A percentile compares a stretch with the other conserved stretches of the same genome.
These are phyloP conservation scores for Muraenolepis orangiensis DNA, from an alignment of 2,797 vertebrate species.

Conservation along the genomic window DNA sequence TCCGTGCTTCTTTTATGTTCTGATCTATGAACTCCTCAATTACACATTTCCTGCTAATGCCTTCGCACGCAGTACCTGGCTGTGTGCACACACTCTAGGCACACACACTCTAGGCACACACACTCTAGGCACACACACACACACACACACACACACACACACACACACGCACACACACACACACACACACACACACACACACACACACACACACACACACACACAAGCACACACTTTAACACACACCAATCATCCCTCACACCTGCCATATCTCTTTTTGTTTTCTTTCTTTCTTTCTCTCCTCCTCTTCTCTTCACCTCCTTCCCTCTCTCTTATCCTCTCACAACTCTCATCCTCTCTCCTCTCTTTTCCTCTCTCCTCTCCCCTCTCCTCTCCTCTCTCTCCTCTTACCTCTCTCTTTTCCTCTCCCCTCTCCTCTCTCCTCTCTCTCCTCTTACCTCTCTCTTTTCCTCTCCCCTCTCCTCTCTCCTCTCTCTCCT, in stretches of 20 bases:
- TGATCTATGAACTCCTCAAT: background rate
- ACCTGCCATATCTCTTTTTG: background rate
- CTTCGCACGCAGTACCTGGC: background rate
- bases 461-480: too few species aligned
- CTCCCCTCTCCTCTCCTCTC: background rate
- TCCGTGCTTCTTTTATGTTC: background rate
- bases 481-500: background rate
- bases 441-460: too few species aligned
- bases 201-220: slow-evolving; percentile 3
- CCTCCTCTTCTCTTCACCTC: background rate
- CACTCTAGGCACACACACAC: too few species aligned
- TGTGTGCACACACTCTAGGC: background rate
- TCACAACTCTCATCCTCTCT: background rate
- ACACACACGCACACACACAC: background rate
- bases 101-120: background rate
- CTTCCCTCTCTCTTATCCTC: background rate
- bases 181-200: slow-evolving; percentile 9
- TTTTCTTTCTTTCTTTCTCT: too few species aligned
- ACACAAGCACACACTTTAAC: too few species aligned
- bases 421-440: background rate
- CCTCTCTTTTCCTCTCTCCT: background rate
- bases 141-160: background rate
- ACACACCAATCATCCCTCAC: background rate
- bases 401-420: background rate
- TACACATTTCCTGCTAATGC: background rate